Base-by-base conservation (phyloP, 2,888 invertebrate genomes). In the Cosmia pyralina region DNA sequence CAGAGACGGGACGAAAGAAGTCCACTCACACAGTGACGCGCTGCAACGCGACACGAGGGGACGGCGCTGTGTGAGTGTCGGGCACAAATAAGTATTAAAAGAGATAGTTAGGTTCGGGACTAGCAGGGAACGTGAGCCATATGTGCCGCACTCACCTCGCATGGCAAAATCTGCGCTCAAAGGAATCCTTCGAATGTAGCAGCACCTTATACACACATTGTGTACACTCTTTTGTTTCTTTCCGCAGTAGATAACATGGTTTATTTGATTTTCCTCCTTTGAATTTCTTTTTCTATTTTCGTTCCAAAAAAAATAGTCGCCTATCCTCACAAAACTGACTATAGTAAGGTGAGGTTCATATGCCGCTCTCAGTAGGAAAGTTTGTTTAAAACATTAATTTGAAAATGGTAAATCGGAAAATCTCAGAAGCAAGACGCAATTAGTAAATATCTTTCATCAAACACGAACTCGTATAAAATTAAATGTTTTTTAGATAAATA, bases 51-150 rank as follows among this genome's bases (percentile, higher is more conserved):
- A 93, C 93, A 92, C 91, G 90, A 92, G 94, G 94, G 94, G 94
- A 88, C 79, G 85, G 70, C 87, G 64, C 79, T 92, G 94, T 95
- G 95, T 94, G 96, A 85, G 94, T 89, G 92, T 79, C 77, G 84
- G 91, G 91, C 89, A 93, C 93, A 94, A 95, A 95, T 94, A 95
- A 96, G 95, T 95, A 94, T 95, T 94, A 95, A 95, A 96, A 95
- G 95, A 96, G 94, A 96, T 95, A 96, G 95, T 96, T 95, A 95
- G 93, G 93, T 93, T 91, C 88, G 92, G 92, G 91, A 92, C 93
- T 92, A 91, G 91, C 90, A 91, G 88, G 89, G 90, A 88, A 90
- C 90, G 91, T 90, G 88, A 85, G 83, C 91, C 92, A 91, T 92
- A 92, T 91, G 92, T 85, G 89, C 87, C 85, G 80, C 83, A 87